Percentiles rank a stretch among this genome's conserved stretches.
Evolutionary conservation across 2,888 invertebrate genomes (phyloP).

Genomic region (Sceliomorpha sp.): DNA sequence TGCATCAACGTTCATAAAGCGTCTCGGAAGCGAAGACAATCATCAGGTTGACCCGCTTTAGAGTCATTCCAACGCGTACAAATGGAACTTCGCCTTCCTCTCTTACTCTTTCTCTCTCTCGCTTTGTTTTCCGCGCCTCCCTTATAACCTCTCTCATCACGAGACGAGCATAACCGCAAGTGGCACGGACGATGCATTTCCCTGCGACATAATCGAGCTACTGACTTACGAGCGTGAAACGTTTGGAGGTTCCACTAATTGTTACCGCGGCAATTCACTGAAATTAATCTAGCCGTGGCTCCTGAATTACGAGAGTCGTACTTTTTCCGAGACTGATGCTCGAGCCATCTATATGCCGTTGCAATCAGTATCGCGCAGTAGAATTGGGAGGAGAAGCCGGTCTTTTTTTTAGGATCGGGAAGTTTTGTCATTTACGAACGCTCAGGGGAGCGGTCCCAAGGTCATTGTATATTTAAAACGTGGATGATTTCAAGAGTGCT

Average conservation of each 20-base stretch:
- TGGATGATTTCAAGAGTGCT: no score
- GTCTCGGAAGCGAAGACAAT: constrained; percentile 34
- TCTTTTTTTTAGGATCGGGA: no score
- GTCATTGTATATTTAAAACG: no score
- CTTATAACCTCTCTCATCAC: constrained; percentile 46
- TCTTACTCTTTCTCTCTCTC: constrained; percentile 15
- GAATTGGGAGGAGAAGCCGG: no score
- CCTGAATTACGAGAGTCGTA: constrained; percentile 40
- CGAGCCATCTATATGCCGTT: not conserved
- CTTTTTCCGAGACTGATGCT: constrained; percentile 27
- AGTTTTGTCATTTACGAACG: no score
- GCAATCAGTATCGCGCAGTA: no score
- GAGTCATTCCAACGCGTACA: constrained; percentile 40
- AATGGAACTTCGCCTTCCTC: constrained; percentile 33
- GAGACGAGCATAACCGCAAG: constrained; percentile 64
- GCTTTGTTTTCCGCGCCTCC: constrained; percentile 33
- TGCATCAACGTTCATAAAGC: constrained; percentile 23
- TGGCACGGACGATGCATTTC: constrained; percentile 66
- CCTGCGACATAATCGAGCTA: constrained; percentile 63
- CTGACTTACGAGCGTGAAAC: constrained; percentile 58
- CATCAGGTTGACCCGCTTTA: constrained; percentile 43
- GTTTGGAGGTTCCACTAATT: constrained; percentile 67
- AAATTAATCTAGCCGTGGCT: constrained; percentile 65
- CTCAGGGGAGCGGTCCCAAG: no score
- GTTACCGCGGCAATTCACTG: constrained; percentile 63